A percentile compares a stretch with the other conserved stretches of the same genome.
These are phyloP conservation scores for Diuraphis noxia DNA, from an alignment of 1,140 invertebrate genomes.

Conservation along the genomic window DNA sequence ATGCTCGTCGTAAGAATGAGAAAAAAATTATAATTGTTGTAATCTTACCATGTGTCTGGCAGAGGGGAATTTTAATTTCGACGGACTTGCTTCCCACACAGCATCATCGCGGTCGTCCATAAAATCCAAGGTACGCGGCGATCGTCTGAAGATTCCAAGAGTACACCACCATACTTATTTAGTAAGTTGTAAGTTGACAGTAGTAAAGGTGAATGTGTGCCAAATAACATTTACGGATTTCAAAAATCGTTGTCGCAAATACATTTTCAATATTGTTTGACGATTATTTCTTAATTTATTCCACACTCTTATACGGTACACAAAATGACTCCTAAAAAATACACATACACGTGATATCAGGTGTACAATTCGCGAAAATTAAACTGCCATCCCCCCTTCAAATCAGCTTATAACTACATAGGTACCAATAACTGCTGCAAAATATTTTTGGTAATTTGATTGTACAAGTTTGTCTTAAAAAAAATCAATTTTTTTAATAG, in stretches of 20 bases:
- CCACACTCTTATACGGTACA: background rate
- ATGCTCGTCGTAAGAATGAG: background rate
- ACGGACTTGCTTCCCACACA: background rate
- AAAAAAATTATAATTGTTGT: background rate
- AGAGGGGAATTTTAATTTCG: background rate
- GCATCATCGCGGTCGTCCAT: background rate
- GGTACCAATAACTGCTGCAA: background rate
- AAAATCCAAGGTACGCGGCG: too few species aligned
- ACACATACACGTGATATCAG: background rate
- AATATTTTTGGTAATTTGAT: background rate
- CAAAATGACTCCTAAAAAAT: background rate
- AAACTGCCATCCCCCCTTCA: background rate
- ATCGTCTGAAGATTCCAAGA: background rate
- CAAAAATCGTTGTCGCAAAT: background rate
- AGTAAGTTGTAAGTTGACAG: background rate
- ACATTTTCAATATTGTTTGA: background rate
- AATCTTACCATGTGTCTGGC: background rate
- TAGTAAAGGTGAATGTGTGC: background rate
- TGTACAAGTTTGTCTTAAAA: background rate
- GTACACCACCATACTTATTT: background rate
- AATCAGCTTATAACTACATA: background rate
- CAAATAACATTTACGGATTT: too few species aligned
- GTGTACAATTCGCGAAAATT: background rate
- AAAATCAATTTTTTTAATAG: too few species aligned
- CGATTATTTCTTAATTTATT: background rate